Evolutionary conservation across 2,797 vertebrate species (phyloP), one percentile per base, ranked within the genome.

Genomic region (Phrynocephalus guinanensis): DNA sequence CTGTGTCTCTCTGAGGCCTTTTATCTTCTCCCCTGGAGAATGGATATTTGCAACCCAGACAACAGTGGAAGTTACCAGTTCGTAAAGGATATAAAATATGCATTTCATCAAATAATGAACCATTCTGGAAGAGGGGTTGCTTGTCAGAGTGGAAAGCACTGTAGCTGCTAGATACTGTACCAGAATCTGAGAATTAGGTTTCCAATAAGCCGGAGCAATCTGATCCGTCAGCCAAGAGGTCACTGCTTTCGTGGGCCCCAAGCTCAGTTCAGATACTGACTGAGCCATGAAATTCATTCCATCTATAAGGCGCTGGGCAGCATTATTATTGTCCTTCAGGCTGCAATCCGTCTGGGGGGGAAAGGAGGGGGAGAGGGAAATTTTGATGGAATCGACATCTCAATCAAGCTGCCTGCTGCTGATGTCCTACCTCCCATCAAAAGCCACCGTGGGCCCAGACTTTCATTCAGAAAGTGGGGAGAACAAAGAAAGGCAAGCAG

Each of bases 211-310:
- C 4, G 99, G 99, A 10, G 99, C 99, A 24, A 99, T 99, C 97
- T 99, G 99, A 94, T 99, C 99, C 0, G 99, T 99, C 60, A 99
- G 95, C 99, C 99, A 99, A 83, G 98, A 99, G 0, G 99, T 99
- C 92, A 99, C 98, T 0, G 98, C 98, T 96, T 99, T 99, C 92
- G 99, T 99, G 70, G 99, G 99, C 93, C 98, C 99, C 67, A 99
- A 97, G 87, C 99, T 99, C 88, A 99, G 98, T 94, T 99, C 99
- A 3, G 99, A 99, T 89, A 99, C 98, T 0, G 98, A 99, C 83
- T 99, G 99, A n/a, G 99, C 98, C 97, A 99, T 98, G 95, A 98
- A 99, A 96, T 98, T 99, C 95, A 99, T 98, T 79, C 99, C 99
- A 2, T 99, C 99, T 95, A 99, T 93, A 89, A 99, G 94, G 94